Evolutionary conservation across 2,888 invertebrate genomes (phyloP), one percentile per base, ranked within the genome.

Genomic region (Hecatera dysodea): DNA sequence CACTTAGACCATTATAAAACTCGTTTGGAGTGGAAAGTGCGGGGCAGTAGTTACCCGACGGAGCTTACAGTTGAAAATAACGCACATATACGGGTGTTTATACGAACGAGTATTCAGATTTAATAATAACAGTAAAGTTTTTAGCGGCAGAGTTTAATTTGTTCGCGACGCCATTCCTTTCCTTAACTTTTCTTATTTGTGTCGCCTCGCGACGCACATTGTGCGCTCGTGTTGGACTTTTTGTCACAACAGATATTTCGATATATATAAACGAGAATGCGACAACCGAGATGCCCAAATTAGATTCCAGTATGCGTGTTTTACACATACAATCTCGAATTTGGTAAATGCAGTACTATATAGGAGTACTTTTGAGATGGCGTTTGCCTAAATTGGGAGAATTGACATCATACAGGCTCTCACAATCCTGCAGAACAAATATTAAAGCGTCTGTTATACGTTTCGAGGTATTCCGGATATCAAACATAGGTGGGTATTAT

Each of bases 141-240:
- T 61, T 42, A 63, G 77, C 29, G 69, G 6, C 69, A 52, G 53
- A 77, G 61, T 73, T 76, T 61, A 75, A 74, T 75, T 75, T 72
- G 67, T 71, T 39, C 52, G 36, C 64, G 57, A 59, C 62, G 68
- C 66, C 70, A 72, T 75, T 77, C 60, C 68, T 72, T 42, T 72
- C 27, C 27, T 67, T 59, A 83, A 78, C 71, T 82, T 80, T 81
- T 81, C 70, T 84, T 84, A 84, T 79, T 83, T 80, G 72, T 72
- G 61, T 46, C 61, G 59, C 15, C 57, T 68, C 44, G 53, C 73
- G 70, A 44, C 79, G 73, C 67, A 62, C 65, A 70, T 66, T 46
- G 39, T 60, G 48, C 11, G 64, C 60, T 75, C 44, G 63, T 60
- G 44, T 78, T 79, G 66, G 62, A 66, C 72, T 77, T 82, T 78